phyloP scores from a whole-genome alignment of 2,797 vertebrate species.

The Gadopsis bispinosus region DNA sequence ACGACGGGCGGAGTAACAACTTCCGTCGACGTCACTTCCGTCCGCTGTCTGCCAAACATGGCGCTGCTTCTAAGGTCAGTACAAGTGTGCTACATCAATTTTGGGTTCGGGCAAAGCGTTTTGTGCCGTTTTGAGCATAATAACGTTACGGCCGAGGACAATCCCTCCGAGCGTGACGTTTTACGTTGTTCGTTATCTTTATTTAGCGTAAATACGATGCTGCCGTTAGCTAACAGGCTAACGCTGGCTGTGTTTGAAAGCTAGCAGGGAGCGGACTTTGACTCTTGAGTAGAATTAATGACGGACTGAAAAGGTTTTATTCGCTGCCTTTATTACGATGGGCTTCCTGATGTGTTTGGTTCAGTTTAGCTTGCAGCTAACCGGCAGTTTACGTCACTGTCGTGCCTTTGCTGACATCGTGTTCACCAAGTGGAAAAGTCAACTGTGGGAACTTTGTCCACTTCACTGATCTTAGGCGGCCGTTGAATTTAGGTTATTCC shows the following conservation, averaged over 20 bases:
- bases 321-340: accelerated
- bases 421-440: not conserved
- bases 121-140: accelerated
- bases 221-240: conserved; percentile 40
- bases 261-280: conserved; percentile 35
- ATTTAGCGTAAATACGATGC: not conserved
- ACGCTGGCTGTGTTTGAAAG: not conserved
- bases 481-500: not conserved
- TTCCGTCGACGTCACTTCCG: conserved; percentile 75
- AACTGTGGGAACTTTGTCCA: conserved; percentile 5
- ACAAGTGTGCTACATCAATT: not conserved
- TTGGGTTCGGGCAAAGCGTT: accelerated
- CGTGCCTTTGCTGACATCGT: not conserved
- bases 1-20: conserved; percentile 31
- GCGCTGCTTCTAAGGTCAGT: conserved; percentile 89
- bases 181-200: accelerated
- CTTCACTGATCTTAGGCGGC: not conserved
- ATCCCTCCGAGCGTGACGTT: accelerated
- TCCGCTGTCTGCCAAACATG: conserved; percentile 73
- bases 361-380: not conserved
- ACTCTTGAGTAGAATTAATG: accelerated
- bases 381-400: not conserved
- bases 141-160: accelerated
- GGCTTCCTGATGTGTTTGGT: not conserved
- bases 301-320: accelerated